phyloP scores from a whole-genome alignment of 1,140 invertebrate species.

The Brachionus rotundiformis region DNA sequence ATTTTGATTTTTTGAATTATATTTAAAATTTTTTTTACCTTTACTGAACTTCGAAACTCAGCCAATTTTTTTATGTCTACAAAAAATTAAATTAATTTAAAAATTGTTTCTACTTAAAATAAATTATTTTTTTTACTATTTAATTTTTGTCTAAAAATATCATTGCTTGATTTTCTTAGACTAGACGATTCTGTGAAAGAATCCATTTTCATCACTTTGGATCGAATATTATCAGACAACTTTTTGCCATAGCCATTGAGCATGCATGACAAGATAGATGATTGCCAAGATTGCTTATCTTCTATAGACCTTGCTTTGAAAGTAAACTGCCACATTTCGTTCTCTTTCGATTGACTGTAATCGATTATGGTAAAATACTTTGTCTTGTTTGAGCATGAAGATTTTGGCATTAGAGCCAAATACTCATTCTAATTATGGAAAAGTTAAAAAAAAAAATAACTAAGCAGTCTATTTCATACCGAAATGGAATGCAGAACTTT shows the following conservation, averaged over 20 bases:
- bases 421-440: conserved; percentile 23
- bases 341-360: conserved; percentile 45
- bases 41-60: conserved; percentile 6
- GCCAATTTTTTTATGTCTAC: conserved; percentile 12
- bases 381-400: conserved; percentile 4
- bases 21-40: neutral
- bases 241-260: conserved; percentile 51
- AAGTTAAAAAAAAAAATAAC: conserved; percentile 8
- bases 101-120: neutral
- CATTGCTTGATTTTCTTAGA: conserved; percentile 32
- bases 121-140: neutral
- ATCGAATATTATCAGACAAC: conserved; percentile 20
- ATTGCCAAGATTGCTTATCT: conserved; percentile 46
- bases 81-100: neutral
- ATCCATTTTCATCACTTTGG: conserved; percentile 46
- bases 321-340: conserved; percentile 47
- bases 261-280: conserved; percentile 43
- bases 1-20: neutral
- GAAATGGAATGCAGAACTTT: conserved; percentile 44
- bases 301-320: conserved; percentile 39
- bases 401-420: conserved; percentile 47
- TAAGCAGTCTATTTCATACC: neutral
- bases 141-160: conserved; percentile 41
- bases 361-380: conserved; percentile 47
- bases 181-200: neutral